Evolutionary conservation across 1,140 invertebrate species (phyloP).

Genomic region (Rhyzopertha dominica): DNA sequence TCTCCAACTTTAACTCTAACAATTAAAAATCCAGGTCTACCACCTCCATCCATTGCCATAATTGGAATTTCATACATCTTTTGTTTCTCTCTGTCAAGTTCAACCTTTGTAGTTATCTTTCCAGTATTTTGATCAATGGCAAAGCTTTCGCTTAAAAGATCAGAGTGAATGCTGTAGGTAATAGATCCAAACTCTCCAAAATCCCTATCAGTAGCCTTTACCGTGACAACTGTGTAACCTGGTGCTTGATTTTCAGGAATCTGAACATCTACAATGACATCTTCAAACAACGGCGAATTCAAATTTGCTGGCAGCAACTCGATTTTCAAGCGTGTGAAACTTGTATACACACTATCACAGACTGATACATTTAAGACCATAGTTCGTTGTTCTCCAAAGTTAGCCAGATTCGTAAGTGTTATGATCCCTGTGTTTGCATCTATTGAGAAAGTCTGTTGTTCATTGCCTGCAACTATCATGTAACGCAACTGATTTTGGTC

Average conservation of each 20-base stretch:
- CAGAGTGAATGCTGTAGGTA: conserved; percentile 75
- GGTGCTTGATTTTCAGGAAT: conserved; percentile 75
- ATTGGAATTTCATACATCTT: conserved; percentile 74
- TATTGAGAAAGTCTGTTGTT: conserved; percentile 78
- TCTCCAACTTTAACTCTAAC: conserved; percentile 76
- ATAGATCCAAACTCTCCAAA: conserved; percentile 74
- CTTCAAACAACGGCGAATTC: conserved; percentile 71
- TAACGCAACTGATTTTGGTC: conserved; percentile 72
- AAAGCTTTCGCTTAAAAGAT: conserved; percentile 71
- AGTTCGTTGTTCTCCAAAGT: conserved; percentile 56
- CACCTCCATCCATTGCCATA: conserved; percentile 81
- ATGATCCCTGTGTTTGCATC: conserved; percentile 65
- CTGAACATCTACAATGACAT: conserved; percentile 58
- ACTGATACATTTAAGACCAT: conserved; percentile 81
- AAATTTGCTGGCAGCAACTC: conserved; percentile 75
- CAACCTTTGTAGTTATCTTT: conserved; percentile 65
- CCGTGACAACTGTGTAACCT: conserved; percentile 66
- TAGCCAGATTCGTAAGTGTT: conserved; percentile 60
- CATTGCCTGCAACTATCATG: conserved; percentile 78
- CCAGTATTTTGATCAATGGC: conserved; percentile 72
- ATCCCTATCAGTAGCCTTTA: conserved; percentile 77
- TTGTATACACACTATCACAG: conserved; percentile 87
- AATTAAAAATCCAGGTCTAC: conserved; percentile 70
- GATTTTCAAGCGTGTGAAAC: conserved; percentile 74
- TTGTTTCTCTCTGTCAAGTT: conserved; percentile 73